These are phyloP conservation scores for Pediacus dermestoides DNA, from an alignment of 2,888 invertebrate species.

Conservation along the genomic window DNA sequence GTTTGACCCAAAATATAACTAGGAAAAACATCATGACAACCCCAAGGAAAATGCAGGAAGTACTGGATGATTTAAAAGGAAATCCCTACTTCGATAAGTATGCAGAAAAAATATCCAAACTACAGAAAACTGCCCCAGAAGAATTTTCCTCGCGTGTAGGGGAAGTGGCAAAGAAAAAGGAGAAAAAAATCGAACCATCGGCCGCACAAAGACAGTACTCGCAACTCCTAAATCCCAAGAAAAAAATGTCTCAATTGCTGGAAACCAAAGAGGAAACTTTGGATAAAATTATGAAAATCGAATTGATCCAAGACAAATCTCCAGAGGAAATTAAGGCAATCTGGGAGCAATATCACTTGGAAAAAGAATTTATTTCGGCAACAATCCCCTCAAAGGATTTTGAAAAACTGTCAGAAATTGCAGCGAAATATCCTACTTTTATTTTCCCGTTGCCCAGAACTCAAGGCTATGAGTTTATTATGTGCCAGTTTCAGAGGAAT, in stretches of 20 bases:
- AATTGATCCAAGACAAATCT: conserved; percentile 67
- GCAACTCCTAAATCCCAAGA: conserved; percentile 64
- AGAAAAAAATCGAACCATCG: conserved; percentile 45
- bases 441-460: conserved; percentile 76
- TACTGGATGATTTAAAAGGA: conserved; percentile 54
- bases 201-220: conserved; percentile 55
- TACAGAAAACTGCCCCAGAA: conserved; percentile 72
- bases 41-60: conserved; percentile 50
- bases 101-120: conserved; percentile 67
- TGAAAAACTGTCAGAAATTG: conserved; percentile 56
- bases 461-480: conserved; percentile 82
- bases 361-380: conserved; percentile 70
- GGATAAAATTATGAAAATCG: conserved; percentile 71
- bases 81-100: conserved; percentile 85
- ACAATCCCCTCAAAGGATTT: conserved; percentile 63
- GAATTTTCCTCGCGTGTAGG: conserved; percentile 68
- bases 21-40: conserved; percentile 47
- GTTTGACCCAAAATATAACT: conserved; percentile 18
- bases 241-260: conserved; percentile 34
- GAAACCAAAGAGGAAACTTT: conserved; percentile 51
- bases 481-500: conserved; percentile 70
- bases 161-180: conserved; percentile 49
- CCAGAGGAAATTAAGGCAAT: conserved; percentile 69
- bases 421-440: conserved; percentile 65
- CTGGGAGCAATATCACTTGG: conserved; percentile 78